Conservation (phyloP, 2,113 vertebrate species). For the Melanocharis versteri region DNA sequence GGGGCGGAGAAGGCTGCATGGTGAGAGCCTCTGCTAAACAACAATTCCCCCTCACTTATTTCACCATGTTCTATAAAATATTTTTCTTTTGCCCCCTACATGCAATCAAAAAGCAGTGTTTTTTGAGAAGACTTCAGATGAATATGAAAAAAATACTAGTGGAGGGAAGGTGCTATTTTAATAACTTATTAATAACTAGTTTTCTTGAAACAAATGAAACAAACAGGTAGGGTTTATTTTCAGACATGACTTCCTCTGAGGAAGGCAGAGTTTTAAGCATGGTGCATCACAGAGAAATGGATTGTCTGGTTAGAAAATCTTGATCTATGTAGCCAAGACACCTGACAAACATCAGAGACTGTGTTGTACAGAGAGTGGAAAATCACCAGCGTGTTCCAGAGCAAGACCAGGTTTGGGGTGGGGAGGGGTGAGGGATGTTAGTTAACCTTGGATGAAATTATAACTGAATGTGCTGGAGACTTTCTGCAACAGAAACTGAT, state of each 20-base stretch:
- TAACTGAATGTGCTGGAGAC: neutral
- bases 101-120: neutral
- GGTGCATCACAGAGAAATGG: neutral
- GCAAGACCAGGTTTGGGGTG: neutral
- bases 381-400: neutral
- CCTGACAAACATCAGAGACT: neutral
- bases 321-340: neutral
- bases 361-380: neutral
- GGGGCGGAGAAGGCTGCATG: neutral
- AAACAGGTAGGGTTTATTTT: neutral
- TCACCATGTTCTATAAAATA: neutral
- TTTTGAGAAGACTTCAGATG: neutral
- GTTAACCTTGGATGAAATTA: conserved; percentile 38
- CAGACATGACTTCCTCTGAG: neutral
- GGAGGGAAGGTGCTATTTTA: neutral
- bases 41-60: neutral
- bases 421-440: neutral
- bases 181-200: neutral
- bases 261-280: neutral
- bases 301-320: neutral
- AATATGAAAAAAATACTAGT: neutral
- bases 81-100: neutral
- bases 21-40: neutral
- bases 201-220: neutral
- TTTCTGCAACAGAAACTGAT: conserved; percentile 17